Evolutionary conservation across 2,113 vertebrate species (phyloP).

Genomic region (Ia io): DNA sequence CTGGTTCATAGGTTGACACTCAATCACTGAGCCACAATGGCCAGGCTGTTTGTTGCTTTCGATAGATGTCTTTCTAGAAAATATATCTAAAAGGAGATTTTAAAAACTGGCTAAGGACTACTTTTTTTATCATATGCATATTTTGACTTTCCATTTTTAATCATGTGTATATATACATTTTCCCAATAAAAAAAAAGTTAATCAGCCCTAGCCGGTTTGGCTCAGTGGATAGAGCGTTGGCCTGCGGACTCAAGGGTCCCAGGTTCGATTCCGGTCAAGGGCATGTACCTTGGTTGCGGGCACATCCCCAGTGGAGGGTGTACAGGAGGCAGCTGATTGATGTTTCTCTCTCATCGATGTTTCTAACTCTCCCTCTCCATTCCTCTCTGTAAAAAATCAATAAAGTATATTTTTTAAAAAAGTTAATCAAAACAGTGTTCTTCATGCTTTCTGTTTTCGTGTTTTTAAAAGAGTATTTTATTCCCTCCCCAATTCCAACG

Average conservation of each 20-base stretch:
- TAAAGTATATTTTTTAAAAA: not conserved
- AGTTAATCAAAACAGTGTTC: not conserved
- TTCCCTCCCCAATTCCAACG: not conserved
- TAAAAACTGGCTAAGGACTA: not conserved
- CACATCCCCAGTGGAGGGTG: no score
- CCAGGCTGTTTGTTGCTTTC: not conserved
- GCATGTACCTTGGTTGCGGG: no score
- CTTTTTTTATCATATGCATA: not conserved
- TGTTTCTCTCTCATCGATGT: no score
- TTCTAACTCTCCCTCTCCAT: no score
- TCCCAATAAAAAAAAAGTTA: not conserved
- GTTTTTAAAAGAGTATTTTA: not conserved
- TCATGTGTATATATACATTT: not conserved
- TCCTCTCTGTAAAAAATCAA: no score
- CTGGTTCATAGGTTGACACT: no score
- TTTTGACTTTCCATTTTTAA: not conserved
- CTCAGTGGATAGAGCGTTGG: no score
- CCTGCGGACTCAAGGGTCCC: no score
- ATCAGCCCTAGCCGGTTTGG: no score
- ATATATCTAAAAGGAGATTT: not conserved
- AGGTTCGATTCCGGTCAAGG: no score
- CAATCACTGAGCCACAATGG: no score
- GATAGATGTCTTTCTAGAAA: not conserved
- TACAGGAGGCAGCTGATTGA: no score
- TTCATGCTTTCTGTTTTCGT: not conserved